Conservation (phyloP, 2,113 vertebrate genomes). For the Panthera uncia region DNA sequence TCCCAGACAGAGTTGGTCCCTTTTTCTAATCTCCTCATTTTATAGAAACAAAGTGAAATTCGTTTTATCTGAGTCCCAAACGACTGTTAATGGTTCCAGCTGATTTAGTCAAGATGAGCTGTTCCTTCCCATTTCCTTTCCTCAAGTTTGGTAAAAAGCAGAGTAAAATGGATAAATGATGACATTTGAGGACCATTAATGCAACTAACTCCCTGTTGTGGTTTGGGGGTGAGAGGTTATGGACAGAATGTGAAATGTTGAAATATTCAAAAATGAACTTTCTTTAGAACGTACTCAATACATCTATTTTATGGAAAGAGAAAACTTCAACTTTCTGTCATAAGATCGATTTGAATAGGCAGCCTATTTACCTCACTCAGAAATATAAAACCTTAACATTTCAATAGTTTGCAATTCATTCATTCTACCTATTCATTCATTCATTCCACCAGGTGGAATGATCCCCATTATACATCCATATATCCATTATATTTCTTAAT, state of each 20-base stretch:
- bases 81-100: conserved; percentile 3
- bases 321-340: background rate
- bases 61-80: background rate
- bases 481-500: background rate
- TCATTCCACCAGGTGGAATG: background rate
- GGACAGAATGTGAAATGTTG: background rate
- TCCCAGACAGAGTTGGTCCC: conserved; percentile 50
- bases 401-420: background rate
- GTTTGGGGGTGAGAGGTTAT: background rate
- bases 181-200: background rate
- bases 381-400: background rate
- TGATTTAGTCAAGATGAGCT: background rate
- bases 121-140: background rate
- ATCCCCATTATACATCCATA: background rate
- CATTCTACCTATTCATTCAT: background rate
- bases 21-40: conserved; percentile 67
- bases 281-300: background rate
- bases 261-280: background rate
- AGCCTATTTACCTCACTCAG: background rate
- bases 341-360: background rate
- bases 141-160: background rate
- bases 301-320: background rate
- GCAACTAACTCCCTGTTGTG: background rate
- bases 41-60: conserved; percentile 67
- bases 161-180: background rate